These are phyloP conservation scores for Caranx melampygus DNA, from an alignment of 2,113 vertebrate species.

Conservation along the genomic window DNA sequence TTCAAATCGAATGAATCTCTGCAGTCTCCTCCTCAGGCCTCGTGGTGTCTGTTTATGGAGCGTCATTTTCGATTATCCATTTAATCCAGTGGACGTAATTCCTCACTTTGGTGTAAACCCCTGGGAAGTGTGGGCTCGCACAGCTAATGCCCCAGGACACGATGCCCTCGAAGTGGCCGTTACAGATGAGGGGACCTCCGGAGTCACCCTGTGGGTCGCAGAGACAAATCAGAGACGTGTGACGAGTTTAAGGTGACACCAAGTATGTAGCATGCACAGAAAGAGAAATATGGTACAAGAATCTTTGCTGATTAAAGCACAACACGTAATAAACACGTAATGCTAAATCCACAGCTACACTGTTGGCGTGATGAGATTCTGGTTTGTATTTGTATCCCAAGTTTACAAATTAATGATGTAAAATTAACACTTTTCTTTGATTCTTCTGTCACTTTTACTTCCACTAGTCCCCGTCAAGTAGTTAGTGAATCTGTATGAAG, in stretches of 20 bases:
- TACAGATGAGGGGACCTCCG: constrained; percentile 80
- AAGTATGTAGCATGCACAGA: no score
- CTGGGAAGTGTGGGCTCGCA: constrained; percentile 76
- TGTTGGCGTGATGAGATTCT: no score
- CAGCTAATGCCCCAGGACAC: constrained; percentile 87
- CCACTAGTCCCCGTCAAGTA: no score
- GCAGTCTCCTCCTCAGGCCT: background rate
- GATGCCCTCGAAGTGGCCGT: constrained; percentile 77
- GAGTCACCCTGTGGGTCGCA: constrained; percentile 80
- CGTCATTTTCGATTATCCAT: constrained; percentile 29
- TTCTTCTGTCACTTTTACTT: no score
- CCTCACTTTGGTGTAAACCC: constrained; percentile 83
- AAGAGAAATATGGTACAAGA: no score
- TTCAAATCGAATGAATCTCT: background rate
- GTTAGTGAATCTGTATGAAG: no score
- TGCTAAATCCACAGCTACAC: no score
- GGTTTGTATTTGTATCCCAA: no score
- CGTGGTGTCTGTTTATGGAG: background rate
- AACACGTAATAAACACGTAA: no score
- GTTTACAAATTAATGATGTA: no score
- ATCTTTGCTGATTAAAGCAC: no score
- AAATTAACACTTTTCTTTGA: no score
- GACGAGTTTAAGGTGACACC: background rate
- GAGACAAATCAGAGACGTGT: constrained; percentile 8
- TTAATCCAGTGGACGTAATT: constrained; percentile 76